A percentile compares a stretch with the other conserved stretches of the same genome.
phyloP scores from a whole-genome alignment of 1,140 invertebrate genomes.

The Cyrtorhinus lividipennis region DNA sequence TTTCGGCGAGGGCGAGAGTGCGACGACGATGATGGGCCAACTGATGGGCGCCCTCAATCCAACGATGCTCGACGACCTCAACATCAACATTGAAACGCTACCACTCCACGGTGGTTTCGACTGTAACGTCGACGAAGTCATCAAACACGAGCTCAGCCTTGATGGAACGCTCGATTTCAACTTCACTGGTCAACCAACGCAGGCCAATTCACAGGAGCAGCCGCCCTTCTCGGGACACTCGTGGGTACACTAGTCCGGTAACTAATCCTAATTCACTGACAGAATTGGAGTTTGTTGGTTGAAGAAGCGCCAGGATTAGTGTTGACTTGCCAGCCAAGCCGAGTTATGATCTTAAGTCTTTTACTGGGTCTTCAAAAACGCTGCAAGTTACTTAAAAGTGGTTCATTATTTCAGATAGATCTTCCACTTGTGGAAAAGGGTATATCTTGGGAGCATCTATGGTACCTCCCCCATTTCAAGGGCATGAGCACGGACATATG shows the following conservation, averaged over 20 bases:
- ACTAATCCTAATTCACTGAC: too few species aligned
- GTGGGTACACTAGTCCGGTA: constrained; percentile 43
- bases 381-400: too few species aligned
- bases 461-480: too few species aligned
- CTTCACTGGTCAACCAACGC: constrained; percentile 43
- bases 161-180: constrained; percentile 90
- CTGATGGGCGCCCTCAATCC: constrained; percentile 63
- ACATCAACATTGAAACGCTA: constrained; percentile 69
- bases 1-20: constrained; percentile 4
- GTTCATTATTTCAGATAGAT: too few species aligned
- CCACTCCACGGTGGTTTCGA: constrained; percentile 68
- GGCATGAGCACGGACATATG: too few species aligned
- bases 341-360: too few species aligned
- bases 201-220: constrained; percentile 20
- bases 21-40: constrained; percentile 67
- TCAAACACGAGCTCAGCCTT: constrained; percentile 83
- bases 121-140: constrained; percentile 87
- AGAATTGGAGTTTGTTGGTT: too few species aligned
- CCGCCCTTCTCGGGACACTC: constrained; percentile 30
- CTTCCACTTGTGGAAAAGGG: too few species aligned
- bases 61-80: constrained; percentile 54
- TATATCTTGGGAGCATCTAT: too few species aligned
- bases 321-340: too few species aligned
- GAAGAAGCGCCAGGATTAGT: too few species aligned
- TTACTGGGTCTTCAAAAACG: too few species aligned